phyloP scores from a whole-genome alignment of 2,797 vertebrate species.

The Rhynchotus rufescens region DNA sequence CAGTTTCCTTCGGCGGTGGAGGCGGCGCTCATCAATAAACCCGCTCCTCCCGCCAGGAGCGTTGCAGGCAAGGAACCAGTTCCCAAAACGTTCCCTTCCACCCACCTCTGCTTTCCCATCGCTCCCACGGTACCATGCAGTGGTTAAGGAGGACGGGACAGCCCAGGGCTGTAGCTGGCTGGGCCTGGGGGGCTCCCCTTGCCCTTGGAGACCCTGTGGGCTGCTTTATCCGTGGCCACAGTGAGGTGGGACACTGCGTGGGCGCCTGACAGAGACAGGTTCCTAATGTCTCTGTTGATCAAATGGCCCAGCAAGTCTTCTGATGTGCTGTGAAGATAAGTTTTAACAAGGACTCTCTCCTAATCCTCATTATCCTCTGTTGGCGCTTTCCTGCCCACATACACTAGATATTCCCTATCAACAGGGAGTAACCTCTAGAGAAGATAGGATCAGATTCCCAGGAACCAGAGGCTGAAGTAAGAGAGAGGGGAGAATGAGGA shows the following conservation, averaged over 20 bases:
- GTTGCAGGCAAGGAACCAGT: neutral
- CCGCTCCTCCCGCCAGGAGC: neutral
- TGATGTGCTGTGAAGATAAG: conserved; percentile 40
- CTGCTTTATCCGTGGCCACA: neutral
- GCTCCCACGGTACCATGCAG: neutral
- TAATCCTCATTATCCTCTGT: conserved; percentile 42
- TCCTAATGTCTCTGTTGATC: conserved; percentile 59
- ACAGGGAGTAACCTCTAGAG: conserved; percentile 59
- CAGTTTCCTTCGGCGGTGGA: neutral
- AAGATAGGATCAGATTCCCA: conserved; percentile 71
- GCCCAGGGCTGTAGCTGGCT: neutral
- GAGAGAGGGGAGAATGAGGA: conserved; percentile 63
- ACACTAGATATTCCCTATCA: conserved; percentile 59
- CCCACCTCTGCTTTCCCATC: neutral
- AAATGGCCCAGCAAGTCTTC: conserved; percentile 39
- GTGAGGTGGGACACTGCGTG: conserved; percentile 6
- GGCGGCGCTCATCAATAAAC: neutral
- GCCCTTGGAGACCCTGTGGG: neutral
- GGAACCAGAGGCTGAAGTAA: conserved; percentile 44
- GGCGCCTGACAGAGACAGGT: neutral
- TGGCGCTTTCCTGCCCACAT: conserved; percentile 32
- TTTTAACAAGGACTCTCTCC: conserved; percentile 52
- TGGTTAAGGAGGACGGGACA: neutral
- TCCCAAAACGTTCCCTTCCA: neutral
- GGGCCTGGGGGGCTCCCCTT: neutral